Evolutionary conservation across 2,113 vertebrate genomes (phyloP).

Genomic region (Pangasianodon hypophthalmus): DNA sequence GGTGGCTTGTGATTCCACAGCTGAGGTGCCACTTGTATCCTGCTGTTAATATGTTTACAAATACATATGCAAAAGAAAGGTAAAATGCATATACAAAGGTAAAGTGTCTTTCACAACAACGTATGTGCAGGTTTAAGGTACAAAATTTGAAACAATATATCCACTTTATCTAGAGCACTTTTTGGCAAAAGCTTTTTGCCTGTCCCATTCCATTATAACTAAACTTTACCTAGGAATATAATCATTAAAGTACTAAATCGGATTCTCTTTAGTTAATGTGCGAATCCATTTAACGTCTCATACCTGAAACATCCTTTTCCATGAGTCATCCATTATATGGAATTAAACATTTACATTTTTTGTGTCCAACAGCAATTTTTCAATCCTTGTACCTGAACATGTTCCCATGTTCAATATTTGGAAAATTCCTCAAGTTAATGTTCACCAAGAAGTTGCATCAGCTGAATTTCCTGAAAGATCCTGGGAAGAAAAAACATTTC

Average conservation of each 20-base stretch:
- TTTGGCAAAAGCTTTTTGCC: neutral
- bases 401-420: too few relatives aligned
- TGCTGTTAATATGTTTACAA: neutral
- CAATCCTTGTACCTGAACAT: too few relatives aligned
- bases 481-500: neutral
- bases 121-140: neutral
- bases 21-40: neutral
- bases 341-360: neutral
- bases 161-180: neutral
- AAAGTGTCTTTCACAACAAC: neutral
- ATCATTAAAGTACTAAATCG: neutral
- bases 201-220: neutral
- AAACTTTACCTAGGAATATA: too few relatives aligned
- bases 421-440: neutral
- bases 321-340: too few relatives aligned
- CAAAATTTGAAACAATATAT: neutral
- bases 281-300: neutral
- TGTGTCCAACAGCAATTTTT: too few relatives aligned
- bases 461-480: neutral
- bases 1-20: neutral
- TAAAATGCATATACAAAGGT: neutral
- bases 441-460: neutral
- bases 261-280: neutral
- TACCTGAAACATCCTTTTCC: neutral
- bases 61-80: neutral